These are phyloP conservation scores for Acanthiza pusilla DNA, from an alignment of 2,797 vertebrate species.

Conservation along the genomic window DNA sequence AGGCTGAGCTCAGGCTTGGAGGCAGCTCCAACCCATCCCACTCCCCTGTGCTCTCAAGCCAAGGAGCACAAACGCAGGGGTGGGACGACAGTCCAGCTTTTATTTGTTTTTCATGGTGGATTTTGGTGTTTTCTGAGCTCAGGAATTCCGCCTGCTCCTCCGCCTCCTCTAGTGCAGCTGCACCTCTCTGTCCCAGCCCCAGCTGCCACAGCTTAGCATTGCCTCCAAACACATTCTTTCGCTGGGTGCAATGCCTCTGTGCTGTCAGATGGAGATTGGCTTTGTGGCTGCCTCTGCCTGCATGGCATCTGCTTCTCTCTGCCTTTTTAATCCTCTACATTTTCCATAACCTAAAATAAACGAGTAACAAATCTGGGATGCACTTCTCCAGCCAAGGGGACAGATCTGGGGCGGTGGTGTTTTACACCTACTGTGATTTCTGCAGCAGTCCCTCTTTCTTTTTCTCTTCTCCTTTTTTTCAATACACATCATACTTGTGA, in stretches of 20 bases:
- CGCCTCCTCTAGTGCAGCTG: not conserved
- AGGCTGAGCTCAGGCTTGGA: not conserved
- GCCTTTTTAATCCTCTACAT: constrained; percentile 4
- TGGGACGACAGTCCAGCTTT: not conserved
- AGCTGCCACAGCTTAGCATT: constrained; percentile 39
- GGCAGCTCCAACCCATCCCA: rapidly evolving
- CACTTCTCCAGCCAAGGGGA: not conserved
- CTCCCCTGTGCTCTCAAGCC: not conserved
- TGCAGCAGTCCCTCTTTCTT: not conserved
- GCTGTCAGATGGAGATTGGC: not conserved
- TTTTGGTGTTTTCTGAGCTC: constrained; percentile 9
- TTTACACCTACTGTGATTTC: not conserved
- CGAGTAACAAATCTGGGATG: not conserved
- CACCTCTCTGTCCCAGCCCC: constrained; percentile 12
- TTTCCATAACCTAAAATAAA: not conserved
- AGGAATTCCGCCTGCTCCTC: not conserved
- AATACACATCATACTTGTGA: not conserved
- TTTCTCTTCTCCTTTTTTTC: not conserved
- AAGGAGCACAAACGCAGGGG: not conserved
- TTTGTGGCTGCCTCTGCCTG: not conserved
- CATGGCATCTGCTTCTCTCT: not conserved
- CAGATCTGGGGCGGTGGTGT: not conserved
- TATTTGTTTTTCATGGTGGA: not conserved
- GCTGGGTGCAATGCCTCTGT: constrained; percentile 25
- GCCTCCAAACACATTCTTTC: constrained; percentile 48